Percentiles rank a stretch among this genome's conserved stretches.
phyloP scores from a whole-genome alignment of 2,797 vertebrate genomes.

The Pangasius krempfi region DNA sequence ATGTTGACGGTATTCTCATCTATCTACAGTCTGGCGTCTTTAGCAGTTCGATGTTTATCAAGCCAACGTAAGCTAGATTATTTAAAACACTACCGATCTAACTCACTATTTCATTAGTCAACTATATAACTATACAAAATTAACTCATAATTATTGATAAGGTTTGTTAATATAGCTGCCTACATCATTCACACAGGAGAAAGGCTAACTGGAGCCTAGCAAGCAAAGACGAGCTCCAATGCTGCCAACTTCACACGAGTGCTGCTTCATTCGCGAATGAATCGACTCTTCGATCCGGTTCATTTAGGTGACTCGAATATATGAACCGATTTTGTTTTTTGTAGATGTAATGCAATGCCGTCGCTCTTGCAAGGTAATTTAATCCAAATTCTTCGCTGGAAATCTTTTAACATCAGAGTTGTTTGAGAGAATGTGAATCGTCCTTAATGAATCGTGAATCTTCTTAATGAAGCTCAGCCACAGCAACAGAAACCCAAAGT shows the following conservation, averaged over 20 bases:
- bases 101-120: not conserved
- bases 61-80: not conserved
- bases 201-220: not conserved
- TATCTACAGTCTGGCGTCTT: no score
- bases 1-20: no score
- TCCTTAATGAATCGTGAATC: not conserved
- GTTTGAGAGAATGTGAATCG: not conserved
- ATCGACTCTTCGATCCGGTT: not conserved
- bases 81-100: no score
- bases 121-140: not conserved
- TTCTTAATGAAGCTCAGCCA: not conserved
- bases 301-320: not conserved
- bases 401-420: no score
- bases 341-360: not conserved
- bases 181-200: not conserved
- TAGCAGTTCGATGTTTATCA: not conserved
- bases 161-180: not conserved
- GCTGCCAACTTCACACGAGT: not conserved
- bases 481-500: not conserved
- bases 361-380: not conserved
- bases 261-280: not conserved
- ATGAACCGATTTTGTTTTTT: not conserved
- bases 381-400: not conserved
- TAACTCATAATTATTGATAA: not conserved
- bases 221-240: not conserved